Evolutionary conservation across 2,888 invertebrate species (phyloP).

Genomic region (Acleris literana): DNA sequence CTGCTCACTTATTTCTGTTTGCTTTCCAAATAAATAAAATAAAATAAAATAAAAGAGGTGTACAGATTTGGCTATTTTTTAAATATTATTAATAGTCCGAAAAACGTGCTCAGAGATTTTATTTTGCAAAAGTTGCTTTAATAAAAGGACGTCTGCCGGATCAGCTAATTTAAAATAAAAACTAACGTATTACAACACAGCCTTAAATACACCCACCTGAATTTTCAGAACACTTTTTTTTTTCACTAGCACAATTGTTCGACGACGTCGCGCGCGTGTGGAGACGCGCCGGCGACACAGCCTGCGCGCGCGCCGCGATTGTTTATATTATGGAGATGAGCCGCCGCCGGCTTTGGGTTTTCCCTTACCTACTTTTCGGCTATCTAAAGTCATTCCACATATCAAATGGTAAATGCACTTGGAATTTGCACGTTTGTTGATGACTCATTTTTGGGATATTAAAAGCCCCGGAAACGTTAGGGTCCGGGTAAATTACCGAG

Average conservation of each 20-base stretch:
- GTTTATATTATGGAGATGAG: slow-evolving; percentile 33
- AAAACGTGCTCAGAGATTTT: too few relatives aligned
- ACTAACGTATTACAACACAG: not conserved
- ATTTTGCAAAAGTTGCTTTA: too few relatives aligned
- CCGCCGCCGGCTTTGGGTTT: slow-evolving; percentile 10
- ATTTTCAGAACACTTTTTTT: slow-evolving; percentile 12
- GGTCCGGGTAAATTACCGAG: too few relatives aligned
- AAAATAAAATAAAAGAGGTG: too few relatives aligned
- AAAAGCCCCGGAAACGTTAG: too few relatives aligned
- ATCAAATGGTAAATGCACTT: slow-evolving; percentile 6
- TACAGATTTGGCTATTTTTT: too few relatives aligned
- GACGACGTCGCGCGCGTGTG: slow-evolving; percentile 52
- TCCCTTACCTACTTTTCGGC: slow-evolving; percentile 12
- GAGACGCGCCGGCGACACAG: slow-evolving; percentile 51
- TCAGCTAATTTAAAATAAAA: not conserved
- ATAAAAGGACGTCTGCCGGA: too few relatives aligned
- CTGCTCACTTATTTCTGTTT: too few relatives aligned
- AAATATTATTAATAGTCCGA: too few relatives aligned
- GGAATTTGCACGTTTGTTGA: slow-evolving; percentile 3
- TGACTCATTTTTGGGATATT: not conserved
- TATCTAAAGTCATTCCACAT: not conserved
- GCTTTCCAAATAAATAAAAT: too few relatives aligned
- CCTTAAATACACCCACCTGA: slow-evolving; percentile 5
- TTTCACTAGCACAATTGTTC: slow-evolving; percentile 39
- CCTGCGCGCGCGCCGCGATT: slow-evolving; percentile 45